Evolutionary conservation across 2,797 vertebrate species (phyloP), one percentile per base, ranked within the genome.

Genomic region (Hozukius guyotensis): DNA sequence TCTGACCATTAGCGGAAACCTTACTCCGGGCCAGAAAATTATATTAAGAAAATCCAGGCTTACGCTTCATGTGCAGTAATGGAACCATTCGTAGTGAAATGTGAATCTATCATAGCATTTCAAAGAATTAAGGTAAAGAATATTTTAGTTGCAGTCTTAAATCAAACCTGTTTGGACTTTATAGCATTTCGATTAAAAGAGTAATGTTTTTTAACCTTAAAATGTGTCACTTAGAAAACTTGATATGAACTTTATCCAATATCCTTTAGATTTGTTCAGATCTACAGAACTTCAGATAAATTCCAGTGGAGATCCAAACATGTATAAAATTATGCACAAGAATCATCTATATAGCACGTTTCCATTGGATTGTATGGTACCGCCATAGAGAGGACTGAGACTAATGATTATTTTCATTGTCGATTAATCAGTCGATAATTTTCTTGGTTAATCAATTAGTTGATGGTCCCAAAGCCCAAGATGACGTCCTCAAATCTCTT

Each of bases 11-110:
- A 83, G 73, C 78, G 72, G 53, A 82, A 70, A 70, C 65, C 73
- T 82, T 52, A 84, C 78, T 87, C 68, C 25, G 2, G 80, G 78
- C 82, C 72, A 83, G 78, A 83, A 82, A 82, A 83, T 86, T 63
- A 74, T 46, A 86, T 78, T 74, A 83, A 42, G 72, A 76, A 82
- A 72, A 80, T 80, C 79, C 11, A 53, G 49, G 27, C 59, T 70
- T 78, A 71, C 57, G 32, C 27, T 63, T 83, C 5, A 62, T 63
- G 76, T 82, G 56, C 68, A 59, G 66, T 84, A 86, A 85, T 80
- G 70, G 64, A 82, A 79, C 80, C 57, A 74, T 86, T 85, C 12
- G 2, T 24, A 68, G 53, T 71, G 66, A 82, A 73, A 75, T 73
- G 34, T 57, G 20, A 83, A 75, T 85, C 22, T 59, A 52, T 88